Evolutionary conservation across 2,888 invertebrate genomes (phyloP), one percentile per base, ranked within the genome.

Genomic region (Sycophila texana): DNA sequence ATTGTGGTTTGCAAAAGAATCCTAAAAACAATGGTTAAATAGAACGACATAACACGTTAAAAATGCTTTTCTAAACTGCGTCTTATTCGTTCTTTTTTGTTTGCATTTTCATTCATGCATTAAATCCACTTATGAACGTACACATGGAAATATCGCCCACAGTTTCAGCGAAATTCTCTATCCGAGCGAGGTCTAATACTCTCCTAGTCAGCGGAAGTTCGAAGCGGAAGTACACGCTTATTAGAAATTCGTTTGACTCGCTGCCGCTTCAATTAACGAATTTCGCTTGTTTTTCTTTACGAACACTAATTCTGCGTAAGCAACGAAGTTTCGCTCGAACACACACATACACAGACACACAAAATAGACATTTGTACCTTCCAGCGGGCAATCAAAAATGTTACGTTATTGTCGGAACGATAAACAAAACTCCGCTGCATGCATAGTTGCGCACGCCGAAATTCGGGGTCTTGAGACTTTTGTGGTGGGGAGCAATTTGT

Each of bases 261-360:
- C 1, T 16, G n/a, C 13, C 63, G 16, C n/a, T 63, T 39, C 39
- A 39, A 5, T 63, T 63, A 39, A 63, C 63, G 20, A 39, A 49
- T 51, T 53, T 53, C 10, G 10, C 16, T 67, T 67, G 67, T 67
- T 67, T 67, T 67, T 67, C 67, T 67, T 67, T 1, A n/a, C 67
- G 51, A 67, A 53, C 53, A 22, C 67, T 67, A 67, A 67, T 67
- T 26, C 67, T 26, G 53, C 26, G 26, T 67, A 67, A 67, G 67
- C 67, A n/a, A 18, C 53, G 22, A 53, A 67, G 26, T 67, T 67
- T 53, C 53, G 3, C 20, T 20, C 47, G 60, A 14, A 7, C 16
- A 61, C 20, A 14, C 39, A 47, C 60, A 26, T 49, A 3, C 51
- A 26, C 26, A 16, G 49, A 49, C 16, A 1, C 60, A 26, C 49